Conservation (phyloP, 2,888 invertebrate species). For the Ochropacha duplaris region DNA sequence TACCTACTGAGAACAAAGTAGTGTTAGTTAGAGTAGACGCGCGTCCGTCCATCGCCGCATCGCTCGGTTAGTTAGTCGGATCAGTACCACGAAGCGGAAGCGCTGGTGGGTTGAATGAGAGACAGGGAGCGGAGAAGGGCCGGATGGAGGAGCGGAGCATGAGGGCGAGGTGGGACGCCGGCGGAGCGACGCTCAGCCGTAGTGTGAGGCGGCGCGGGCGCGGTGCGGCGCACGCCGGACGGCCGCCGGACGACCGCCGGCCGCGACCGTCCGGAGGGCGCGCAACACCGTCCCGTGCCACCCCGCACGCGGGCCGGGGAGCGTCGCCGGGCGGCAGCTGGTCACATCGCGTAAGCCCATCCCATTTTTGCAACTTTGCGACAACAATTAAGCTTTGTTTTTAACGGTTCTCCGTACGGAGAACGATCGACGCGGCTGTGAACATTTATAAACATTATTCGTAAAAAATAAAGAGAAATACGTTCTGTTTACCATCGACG, state of each 20-base stretch:
- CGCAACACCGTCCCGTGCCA: slow-evolving; percentile 68
- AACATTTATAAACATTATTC: slow-evolving; percentile 76
- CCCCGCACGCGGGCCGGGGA: slow-evolving; percentile 65
- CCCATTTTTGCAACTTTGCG: slow-evolving; percentile 83
- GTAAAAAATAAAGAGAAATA: slow-evolving; percentile 32
- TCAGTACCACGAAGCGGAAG: slow-evolving; percentile 77
- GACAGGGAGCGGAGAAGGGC: slow-evolving; percentile 20
- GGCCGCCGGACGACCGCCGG: too few relatives aligned
- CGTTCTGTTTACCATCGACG: neutral
- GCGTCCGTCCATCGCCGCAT: slow-evolving; percentile 75
- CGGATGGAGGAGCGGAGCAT: slow-evolving; percentile 19
- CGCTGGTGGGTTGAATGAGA: slow-evolving; percentile 47
- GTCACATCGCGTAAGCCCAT: slow-evolving; percentile 89
- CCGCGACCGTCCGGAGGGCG: slow-evolving; percentile 60
- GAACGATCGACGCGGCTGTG: slow-evolving; percentile 78
- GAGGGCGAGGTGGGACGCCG: slow-evolving; percentile 50
- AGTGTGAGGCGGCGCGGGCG: slow-evolving; percentile 75
- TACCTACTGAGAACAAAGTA: too few relatives aligned
- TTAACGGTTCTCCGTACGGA: slow-evolving; percentile 55
- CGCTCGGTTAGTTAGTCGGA: slow-evolving; percentile 77
- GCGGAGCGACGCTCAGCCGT: slow-evolving; percentile 69
- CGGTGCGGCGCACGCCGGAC: slow-evolving; percentile 55
- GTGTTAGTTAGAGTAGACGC: slow-evolving; percentile 47
- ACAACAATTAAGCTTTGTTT: slow-evolving; percentile 84
- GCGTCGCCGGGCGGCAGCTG: slow-evolving; percentile 83